These are phyloP conservation scores for Speoplatyrhinus poulsoni DNA, from an alignment of 2,113 vertebrate species.

Conservation along the genomic window DNA sequence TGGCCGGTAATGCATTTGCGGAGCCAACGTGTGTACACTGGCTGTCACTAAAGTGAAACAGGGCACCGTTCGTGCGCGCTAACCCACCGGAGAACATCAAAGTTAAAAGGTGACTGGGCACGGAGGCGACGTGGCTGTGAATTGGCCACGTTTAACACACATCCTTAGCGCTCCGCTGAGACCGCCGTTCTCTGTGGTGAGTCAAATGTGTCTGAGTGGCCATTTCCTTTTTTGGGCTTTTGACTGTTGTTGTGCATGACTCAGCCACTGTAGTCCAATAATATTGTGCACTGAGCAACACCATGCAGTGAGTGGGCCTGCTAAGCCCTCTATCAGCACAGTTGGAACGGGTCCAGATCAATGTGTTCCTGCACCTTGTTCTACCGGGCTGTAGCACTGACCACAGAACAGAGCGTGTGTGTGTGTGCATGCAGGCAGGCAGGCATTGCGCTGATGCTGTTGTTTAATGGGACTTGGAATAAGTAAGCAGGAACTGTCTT, in stretches of 20 bases:
- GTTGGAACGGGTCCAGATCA: too few species aligned
- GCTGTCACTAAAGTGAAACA: conserved; percentile 30
- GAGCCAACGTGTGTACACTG: conserved; percentile 34
- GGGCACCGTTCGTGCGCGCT: neutral
- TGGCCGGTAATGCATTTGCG: conserved; percentile 28
- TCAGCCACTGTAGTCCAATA: conserved; percentile 54
- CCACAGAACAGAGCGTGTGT: too few species aligned
- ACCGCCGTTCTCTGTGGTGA: conserved; percentile 39
- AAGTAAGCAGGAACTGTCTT: too few species aligned
- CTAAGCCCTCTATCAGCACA: neutral
- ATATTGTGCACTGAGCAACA: conserved; percentile 35
- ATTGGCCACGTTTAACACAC: conserved; percentile 30
- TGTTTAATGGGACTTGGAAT: too few species aligned
- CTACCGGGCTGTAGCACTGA: too few species aligned
- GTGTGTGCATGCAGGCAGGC: too few species aligned
- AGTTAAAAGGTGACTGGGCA: conserved; percentile 33
- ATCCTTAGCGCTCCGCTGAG: conserved; percentile 22
- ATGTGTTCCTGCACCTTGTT: too few species aligned
- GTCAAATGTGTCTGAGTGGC: conserved; percentile 53
- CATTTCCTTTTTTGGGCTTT: conserved; percentile 73
- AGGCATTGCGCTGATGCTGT: too few species aligned
- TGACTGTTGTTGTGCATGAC: conserved; percentile 56
- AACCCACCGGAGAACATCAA: conserved; percentile 9
- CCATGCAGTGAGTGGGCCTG: conserved; percentile 22
- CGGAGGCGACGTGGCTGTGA: conserved; percentile 11